phyloP scores from a whole-genome alignment of 2,888 invertebrate species.

The Mantis religiosa region DNA sequence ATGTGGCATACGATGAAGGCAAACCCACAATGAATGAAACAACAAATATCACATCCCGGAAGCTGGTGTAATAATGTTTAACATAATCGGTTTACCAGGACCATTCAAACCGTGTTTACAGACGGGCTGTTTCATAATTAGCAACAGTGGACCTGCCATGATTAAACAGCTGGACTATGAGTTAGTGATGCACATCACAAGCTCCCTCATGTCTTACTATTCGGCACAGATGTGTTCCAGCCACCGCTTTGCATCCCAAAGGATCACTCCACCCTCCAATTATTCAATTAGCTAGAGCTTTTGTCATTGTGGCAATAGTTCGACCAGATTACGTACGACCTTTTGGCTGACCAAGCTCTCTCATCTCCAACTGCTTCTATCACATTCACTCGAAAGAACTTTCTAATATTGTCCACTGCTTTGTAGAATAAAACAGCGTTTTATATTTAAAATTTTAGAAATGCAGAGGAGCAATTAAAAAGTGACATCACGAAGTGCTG shows the following conservation, averaged over 20 bases:
- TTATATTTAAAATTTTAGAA: no score
- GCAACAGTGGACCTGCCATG: neutral
- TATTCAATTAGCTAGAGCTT: neutral
- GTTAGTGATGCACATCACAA: neutral
- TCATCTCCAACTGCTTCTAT: no score
- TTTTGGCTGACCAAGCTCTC: neutral
- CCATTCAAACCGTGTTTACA: slow-evolving; percentile 1
- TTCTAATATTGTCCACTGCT: no score
- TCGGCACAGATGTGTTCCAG: neutral
- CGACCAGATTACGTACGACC: neutral
- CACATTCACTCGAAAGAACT: no score
- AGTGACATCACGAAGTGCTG: no score
- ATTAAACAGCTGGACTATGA: neutral
- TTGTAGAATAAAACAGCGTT: no score
- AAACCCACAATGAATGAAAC: neutral
- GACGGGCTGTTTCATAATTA: slow-evolving; percentile 13
- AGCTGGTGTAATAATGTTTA: slow-evolving; percentile 4
- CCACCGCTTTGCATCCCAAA: neutral
- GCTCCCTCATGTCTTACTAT: neutral
- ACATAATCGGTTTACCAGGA: slow-evolving; percentile 12
- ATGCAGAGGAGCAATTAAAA: no score
- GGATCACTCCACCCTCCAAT: neutral
- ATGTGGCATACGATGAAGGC: neutral
- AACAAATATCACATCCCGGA: neutral
- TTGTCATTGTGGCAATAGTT: neutral